These are phyloP conservation scores for Macrotus californicus DNA, from an alignment of 2,113 vertebrate species.

Conservation along the genomic window DNA sequence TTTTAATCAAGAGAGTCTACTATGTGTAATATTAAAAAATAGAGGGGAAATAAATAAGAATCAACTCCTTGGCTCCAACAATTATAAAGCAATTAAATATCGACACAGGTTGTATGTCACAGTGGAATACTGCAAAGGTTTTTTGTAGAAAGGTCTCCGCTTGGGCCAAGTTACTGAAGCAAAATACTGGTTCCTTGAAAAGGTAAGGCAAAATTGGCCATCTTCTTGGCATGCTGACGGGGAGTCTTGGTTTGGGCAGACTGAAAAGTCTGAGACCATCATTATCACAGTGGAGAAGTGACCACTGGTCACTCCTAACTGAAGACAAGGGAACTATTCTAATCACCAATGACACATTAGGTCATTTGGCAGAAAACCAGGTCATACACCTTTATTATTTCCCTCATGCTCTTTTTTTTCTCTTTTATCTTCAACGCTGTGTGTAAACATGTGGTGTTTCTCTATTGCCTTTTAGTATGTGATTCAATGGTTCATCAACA, in stretches of 20 bases:
- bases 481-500: background rate
- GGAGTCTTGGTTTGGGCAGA: background rate
- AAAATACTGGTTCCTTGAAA: background rate
- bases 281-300: background rate
- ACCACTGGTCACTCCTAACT: accelerated
- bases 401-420: background rate
- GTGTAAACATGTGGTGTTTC: background rate
- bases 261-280: background rate
- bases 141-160: background rate
- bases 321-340: background rate
- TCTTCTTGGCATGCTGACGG: background rate
- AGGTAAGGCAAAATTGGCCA: background rate
- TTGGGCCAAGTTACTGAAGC: background rate
- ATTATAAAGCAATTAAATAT: background rate
- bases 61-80: background rate
- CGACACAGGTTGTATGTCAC: background rate
- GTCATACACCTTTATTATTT: background rate
- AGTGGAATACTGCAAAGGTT: background rate
- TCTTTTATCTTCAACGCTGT: background rate
- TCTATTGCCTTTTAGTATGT: background rate
- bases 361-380: background rate
- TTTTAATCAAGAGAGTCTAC: background rate
- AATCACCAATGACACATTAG: background rate
- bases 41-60: background rate
- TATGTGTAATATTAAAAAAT: background rate